Percentiles rank a stretch among this genome's conserved stretches.
These are phyloP conservation scores for Corythornis cristatus DNA, from an alignment of 2,113 vertebrate genomes.

Conservation along the genomic window DNA sequence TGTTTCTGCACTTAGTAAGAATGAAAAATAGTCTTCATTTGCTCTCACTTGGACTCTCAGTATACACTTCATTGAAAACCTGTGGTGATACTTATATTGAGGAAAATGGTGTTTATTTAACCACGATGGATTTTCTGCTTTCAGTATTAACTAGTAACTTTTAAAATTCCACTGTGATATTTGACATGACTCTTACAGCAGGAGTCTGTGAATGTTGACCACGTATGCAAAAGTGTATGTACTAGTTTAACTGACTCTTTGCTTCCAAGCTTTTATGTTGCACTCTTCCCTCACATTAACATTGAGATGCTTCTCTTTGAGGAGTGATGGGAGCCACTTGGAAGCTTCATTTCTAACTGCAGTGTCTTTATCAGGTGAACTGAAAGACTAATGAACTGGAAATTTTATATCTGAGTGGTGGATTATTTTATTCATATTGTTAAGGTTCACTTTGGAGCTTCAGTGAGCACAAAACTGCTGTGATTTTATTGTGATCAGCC, in stretches of 20 bases:
- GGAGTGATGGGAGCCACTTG: background rate
- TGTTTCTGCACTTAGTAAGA: background rate
- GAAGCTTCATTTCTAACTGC: background rate
- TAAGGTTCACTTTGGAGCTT: background rate
- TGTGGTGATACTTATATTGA: background rate
- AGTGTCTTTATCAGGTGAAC: background rate
- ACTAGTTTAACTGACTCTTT: background rate
- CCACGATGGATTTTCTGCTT: background rate
- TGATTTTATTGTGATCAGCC: background rate
- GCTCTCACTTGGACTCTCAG: background rate
- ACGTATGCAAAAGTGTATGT: background rate
- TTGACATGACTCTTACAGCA: background rate
- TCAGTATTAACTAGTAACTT: background rate
- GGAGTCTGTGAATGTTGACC: background rate
- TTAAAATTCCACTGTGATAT: background rate
- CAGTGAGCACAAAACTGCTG: background rate
- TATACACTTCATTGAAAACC: background rate
- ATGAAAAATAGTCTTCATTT: background rate
- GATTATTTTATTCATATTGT: background rate
- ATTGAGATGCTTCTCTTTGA: background rate
- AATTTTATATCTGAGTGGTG: background rate
- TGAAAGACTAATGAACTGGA: background rate
- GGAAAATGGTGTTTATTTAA: background rate
- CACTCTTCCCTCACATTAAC: fast-evolving
- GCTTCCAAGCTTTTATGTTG: fast-evolving